Percentiles rank a stretch among this genome's conserved stretches.
These are phyloP conservation scores for Glyphotaelius pellucidus DNA, from an alignment of 2,888 invertebrate species.

Conservation along the genomic window DNA sequence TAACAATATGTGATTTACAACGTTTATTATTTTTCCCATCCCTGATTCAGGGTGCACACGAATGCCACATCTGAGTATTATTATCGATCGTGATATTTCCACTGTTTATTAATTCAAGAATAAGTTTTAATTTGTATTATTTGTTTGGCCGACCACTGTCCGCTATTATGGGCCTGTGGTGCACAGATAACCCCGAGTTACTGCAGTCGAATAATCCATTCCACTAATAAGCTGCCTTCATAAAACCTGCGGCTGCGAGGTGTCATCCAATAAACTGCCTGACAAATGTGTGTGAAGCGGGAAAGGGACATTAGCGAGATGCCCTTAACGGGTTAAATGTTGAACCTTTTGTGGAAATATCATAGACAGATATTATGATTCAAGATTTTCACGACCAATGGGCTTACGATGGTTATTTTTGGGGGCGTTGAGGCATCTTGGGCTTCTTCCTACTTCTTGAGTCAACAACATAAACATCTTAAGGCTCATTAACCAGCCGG, in stretches of 20 bases:
- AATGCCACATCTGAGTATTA: conserved; percentile 22
- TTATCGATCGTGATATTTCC: conserved; percentile 30
- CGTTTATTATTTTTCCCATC: neutral
- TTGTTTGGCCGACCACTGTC: conserved; percentile 14
- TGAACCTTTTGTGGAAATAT: conserved; percentile 30
- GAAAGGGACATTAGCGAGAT: conserved; percentile 11
- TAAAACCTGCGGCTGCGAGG: conserved; percentile 40
- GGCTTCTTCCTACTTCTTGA: neutral
- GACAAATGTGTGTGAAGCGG: conserved; percentile 31
- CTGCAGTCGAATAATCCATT: conserved; percentile 46
- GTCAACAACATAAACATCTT: neutral
- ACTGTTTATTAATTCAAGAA: conserved; percentile 47
- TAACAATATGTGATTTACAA: neutral
- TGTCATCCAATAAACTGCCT: conserved; percentile 42
- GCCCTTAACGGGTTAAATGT: neutral
- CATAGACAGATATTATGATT: neutral
- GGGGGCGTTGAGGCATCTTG: neutral
- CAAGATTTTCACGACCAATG: neutral
- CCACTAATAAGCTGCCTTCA: conserved; percentile 42
- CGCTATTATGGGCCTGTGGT: neutral
- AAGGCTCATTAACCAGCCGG: too few species aligned
- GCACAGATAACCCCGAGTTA: conserved; percentile 24
- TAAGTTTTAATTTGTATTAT: conserved; percentile 43
- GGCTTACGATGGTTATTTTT: neutral
- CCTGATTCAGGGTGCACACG: neutral